phyloP scores from a whole-genome alignment of 2,797 vertebrate genomes.

The Myotis daubentonii region DNA sequence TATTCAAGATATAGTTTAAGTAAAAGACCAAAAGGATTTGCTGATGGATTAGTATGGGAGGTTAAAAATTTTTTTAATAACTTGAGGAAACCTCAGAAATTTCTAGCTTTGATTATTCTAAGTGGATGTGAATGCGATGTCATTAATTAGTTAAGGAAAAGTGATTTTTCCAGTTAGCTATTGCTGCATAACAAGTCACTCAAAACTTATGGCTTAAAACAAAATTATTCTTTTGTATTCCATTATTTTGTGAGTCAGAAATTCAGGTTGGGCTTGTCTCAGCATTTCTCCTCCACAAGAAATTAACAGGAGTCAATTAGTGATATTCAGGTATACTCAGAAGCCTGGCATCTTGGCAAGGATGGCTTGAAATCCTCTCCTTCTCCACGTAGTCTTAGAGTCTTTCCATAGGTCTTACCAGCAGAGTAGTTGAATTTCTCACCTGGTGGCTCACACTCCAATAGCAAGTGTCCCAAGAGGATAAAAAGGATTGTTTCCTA shows the following conservation, averaged over 20 bases:
- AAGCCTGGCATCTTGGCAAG: neutral
- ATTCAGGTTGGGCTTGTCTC: neutral
- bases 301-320: neutral
- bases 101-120: neutral
- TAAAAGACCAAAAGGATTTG: neutral
- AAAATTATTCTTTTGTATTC: neutral
- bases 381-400: neutral
- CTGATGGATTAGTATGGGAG: neutral
- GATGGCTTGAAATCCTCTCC: neutral
- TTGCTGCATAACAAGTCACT: neutral
- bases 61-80: neutral
- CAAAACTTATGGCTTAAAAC: neutral
- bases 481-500: neutral
- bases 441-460: neutral
- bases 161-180: neutral
- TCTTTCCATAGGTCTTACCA: neutral
- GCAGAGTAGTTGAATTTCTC: neutral
- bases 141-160: neutral
- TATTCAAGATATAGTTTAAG: neutral
- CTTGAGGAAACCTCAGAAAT: neutral
- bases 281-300: neutral
- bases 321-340: neutral
- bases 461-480: neutral
- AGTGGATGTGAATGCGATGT: neutral
- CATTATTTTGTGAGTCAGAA: neutral